Evolutionary conservation across 92 coral and sea anemone species (phyloP).

Genomic region (Blastomussa wellsi): DNA sequence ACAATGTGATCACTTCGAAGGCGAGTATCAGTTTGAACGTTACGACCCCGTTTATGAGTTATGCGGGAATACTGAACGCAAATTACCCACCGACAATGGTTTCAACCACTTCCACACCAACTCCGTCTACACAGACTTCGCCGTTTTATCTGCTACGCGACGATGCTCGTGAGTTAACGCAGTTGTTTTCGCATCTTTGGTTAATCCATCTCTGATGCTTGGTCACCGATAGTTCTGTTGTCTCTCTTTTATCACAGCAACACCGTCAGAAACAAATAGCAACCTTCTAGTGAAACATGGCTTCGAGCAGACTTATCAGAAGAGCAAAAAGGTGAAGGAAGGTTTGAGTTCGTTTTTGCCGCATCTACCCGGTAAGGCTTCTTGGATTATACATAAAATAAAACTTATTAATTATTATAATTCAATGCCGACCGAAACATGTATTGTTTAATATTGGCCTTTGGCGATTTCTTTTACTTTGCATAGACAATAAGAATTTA

Average conservation of each 20-base stretch:
- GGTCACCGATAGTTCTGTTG: neutral
- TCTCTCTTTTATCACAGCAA: constrained; percentile 50
- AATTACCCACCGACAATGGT: constrained; percentile 63
- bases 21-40: constrained; percentile 30
- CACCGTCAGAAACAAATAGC: constrained; percentile 72
- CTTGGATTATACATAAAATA: neutral
- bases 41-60: constrained; percentile 39
- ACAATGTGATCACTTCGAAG: constrained; percentile 50
- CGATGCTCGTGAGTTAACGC: constrained; percentile 64
- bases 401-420: neutral
- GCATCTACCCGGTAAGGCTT: constrained; percentile 85
- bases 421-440: neutral
- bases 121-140: constrained; percentile 68
- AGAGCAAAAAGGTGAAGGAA: constrained; percentile 94
- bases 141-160: constrained; percentile 83
- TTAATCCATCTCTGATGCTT: neutral
- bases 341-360: constrained; percentile 95
- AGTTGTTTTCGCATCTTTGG: neutral
- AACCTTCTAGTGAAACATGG: constrained; percentile 91
- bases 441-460: neutral
- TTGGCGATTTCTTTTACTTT: neutral
- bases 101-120: constrained; percentile 87
- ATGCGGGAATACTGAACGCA: constrained; percentile 41
- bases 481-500: neutral
- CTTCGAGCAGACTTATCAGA: constrained; percentile 90